Base-by-base conservation (phyloP, 2,888 invertebrate species). In the Pomacea canaliculata region DNA sequence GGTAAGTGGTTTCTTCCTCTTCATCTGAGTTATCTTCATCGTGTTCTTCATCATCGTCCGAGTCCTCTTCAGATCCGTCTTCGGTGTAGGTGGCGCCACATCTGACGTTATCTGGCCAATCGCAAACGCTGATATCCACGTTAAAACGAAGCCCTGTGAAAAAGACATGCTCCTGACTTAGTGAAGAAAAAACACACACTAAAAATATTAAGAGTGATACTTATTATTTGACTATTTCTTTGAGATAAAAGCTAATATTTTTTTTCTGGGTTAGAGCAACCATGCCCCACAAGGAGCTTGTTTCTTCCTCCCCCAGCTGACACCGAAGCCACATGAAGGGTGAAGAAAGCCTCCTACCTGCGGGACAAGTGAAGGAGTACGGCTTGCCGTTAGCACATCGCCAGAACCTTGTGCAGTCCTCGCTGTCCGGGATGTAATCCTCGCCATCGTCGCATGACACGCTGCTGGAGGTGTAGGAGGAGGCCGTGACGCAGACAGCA, bases 81-180 rank as follows among this genome's bases (percentile, higher is more conserved):
- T 27, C 37, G 4, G 10, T 19, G 49, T 12, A 27, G 51, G 27
- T 49, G 18, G 49, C 23, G 18, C 69, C 62, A 59, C 74, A 74
- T 68, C 46, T 23, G 13, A 62, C 69, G n/a, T 62, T 69, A 4
- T 74, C 27, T 3, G 74, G 74, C 74, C 74, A 74, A 49, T 74
- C 74, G 18, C 74, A 74, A 46, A 74, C 74, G 51, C 69, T 74
- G 59, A 74, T 23, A 62, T 60, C n/a, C 7, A 27, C 48, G 74
- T 74, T 74, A 48, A 74, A 74, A 49, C 69, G 74, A 8, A 74
- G 74, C 46, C 63, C 74, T 74, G 19, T 46, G 5, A 2, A 37
- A 37, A 8, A 68, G 18, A 48, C 7, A 63, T 18, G 27, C 10
- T 2, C 23, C 2, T 19, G 27, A 18, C 63, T 12, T n/a, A n/a